Conservation (phyloP, 2,797 vertebrate genomes). For the Florisuga fusca region DNA sequence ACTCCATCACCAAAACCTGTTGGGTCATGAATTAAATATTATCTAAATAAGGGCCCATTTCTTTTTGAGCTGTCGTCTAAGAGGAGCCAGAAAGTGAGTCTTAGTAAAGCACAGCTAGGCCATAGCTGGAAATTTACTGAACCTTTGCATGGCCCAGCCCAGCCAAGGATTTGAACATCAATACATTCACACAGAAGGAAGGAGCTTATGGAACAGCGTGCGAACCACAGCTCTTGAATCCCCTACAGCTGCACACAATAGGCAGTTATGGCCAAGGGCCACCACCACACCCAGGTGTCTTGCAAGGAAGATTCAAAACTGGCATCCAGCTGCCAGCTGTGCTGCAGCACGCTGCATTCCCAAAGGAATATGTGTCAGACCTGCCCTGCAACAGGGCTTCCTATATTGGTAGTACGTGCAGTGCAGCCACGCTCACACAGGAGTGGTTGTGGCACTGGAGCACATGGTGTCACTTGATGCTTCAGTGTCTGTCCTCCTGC, state of each 20-base stretch:
- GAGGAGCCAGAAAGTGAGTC: neutral
- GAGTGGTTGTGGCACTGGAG: neutral
- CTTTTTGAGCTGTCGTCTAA: neutral
- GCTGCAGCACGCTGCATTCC: neutral
- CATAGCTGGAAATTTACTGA: neutral
- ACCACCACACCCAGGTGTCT: fast-evolving
- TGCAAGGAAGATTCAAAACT: neutral
- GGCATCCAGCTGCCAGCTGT: neutral
- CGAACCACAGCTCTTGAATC: neutral
- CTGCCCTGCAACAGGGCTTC: neutral
- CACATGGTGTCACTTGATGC: neutral
- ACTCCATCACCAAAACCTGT: neutral
- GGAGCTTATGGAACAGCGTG: neutral
- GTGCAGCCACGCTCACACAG: neutral
- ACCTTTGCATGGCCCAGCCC: neutral
- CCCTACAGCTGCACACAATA: neutral
- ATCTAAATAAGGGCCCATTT: neutral
- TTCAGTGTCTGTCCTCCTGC: neutral
- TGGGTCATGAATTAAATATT: neutral
- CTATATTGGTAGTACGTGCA: neutral
- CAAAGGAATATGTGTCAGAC: neutral
- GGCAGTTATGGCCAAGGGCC: neutral
- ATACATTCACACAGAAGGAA: neutral
- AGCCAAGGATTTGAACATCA: neutral
- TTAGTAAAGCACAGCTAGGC: neutral